Percentiles rank a stretch among this genome's conserved stretches.
Evolutionary conservation across 2,888 invertebrate species (phyloP).

Genomic region (Loripinus fragilis): DNA sequence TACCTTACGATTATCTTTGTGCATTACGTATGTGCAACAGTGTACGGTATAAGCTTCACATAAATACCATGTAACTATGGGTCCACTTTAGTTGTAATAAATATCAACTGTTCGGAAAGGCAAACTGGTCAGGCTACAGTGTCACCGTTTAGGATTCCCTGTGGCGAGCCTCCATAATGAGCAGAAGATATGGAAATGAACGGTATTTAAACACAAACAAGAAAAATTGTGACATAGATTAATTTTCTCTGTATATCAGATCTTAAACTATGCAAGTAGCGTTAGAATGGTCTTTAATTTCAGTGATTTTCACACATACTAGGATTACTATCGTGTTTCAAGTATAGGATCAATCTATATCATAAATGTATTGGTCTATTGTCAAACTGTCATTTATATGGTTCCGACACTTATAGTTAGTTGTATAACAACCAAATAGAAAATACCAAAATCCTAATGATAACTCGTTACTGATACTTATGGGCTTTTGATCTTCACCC

Average conservation of each 20-base stretch:
- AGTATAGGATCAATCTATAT: constrained; percentile 4
- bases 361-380: background rate
- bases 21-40: no score
- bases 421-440: background rate
- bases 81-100: no score
- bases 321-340: background rate
- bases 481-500: no score
- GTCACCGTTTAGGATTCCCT: no score
- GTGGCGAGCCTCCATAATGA: no score
- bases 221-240: background rate
- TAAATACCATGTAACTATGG: no score
- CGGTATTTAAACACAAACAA: background rate
- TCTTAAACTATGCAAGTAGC: background rate
- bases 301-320: background rate
- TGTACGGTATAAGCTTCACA: no score
- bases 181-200: background rate
- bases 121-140: no score
- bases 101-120: no score
- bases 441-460: constrained; percentile 6
- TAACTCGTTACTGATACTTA: background rate
- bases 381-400: background rate
- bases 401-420: background rate
- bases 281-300: background rate
- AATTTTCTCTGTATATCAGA: background rate
- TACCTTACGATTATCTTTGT: no score